Conservation (phyloP, 2,888 invertebrate genomes). For the Prosopocoilus inquinatus region DNA sequence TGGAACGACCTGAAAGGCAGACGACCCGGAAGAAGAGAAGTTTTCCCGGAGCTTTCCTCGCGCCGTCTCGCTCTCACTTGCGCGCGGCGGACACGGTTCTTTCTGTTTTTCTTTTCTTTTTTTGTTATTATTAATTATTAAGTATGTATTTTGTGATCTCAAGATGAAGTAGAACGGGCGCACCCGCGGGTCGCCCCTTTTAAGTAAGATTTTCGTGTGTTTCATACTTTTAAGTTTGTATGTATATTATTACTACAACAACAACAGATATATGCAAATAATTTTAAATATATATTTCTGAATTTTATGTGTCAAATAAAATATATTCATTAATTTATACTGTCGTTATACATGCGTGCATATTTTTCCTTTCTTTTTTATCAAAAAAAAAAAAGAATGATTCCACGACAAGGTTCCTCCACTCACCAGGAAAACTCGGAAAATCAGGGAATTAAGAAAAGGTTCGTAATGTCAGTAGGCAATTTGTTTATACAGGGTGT, state of each 20-base stretch:
- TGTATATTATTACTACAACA: no score
- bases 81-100: no score
- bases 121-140: slow-evolving; percentile 29
- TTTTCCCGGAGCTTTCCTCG: no score
- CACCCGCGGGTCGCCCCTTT: slow-evolving; percentile 44
- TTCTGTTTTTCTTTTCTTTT: no score
- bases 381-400: background rate
- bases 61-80: no score
- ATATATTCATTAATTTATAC: slow-evolving; percentile 51
- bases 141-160: slow-evolving; percentile 53
- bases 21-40: no score
- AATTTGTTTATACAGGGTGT: no score
- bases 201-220: slow-evolving; percentile 44
- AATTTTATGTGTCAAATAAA: slow-evolving; percentile 52
- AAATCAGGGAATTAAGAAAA: no score
- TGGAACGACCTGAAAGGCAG: no score
- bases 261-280: slow-evolving; percentile 46
- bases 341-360: background rate
- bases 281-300: slow-evolving; percentile 51
- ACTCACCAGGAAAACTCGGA: no score
- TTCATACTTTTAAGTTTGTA: slow-evolving; percentile 44
- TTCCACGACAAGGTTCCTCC: no score
- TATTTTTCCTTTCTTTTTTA: slow-evolving; percentile 3
- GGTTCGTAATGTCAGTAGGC: no score
- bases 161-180: slow-evolving; percentile 48